Conservation (phyloP, 2,888 invertebrate species). For the Cheilosia soror region DNA sequence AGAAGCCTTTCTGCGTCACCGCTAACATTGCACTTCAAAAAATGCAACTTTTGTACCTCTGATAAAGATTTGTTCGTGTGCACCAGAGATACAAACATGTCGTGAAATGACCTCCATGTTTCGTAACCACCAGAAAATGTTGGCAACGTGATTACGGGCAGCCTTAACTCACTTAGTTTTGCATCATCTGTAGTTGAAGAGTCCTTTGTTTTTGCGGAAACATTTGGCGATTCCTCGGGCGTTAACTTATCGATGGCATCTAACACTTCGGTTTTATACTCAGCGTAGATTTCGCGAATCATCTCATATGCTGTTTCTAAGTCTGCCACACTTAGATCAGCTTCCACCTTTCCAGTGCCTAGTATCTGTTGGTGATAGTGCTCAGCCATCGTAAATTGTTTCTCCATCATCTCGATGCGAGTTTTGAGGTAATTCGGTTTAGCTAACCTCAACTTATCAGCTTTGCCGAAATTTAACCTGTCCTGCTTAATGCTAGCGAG, state of each 20-base stretch:
- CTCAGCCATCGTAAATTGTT: not conserved
- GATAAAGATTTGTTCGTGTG: not conserved
- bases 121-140: conserved; percentile 2
- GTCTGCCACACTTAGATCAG: not conserved
- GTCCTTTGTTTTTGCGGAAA: not conserved
- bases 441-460: not conserved
- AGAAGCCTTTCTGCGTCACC: not conserved
- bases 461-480: not conserved
- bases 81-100: not conserved
- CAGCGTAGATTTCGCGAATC: not conserved
- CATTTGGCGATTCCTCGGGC: not conserved
- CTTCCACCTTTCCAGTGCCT: not conserved
- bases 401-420: conserved; percentile 4
- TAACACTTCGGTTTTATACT: not conserved
- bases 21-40: not conserved
- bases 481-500: not conserved
- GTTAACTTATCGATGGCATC: not conserved
- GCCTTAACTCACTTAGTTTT: too few species aligned
- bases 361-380: not conserved
- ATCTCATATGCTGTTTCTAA: not conserved
- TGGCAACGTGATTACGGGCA: not conserved
- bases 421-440: not conserved
- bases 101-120: conserved; percentile 1
- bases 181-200: not conserved
- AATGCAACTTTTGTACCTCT: not conserved